These are phyloP conservation scores for Enteromius mattozi DNA, from an alignment of 2,797 vertebrate species.

Conservation along the genomic window DNA sequence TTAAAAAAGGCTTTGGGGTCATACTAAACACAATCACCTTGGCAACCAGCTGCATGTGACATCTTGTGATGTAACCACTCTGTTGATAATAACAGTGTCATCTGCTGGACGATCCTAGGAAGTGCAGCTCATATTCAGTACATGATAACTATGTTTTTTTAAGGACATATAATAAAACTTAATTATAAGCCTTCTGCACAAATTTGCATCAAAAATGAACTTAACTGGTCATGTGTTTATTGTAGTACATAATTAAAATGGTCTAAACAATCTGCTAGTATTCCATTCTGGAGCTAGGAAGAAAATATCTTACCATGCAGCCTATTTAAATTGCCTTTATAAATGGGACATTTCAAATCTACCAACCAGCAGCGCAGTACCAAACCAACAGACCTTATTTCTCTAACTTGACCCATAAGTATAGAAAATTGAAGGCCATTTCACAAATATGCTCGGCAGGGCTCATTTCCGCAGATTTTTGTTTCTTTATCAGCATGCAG, in stretches of 20 bases:
- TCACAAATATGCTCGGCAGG: not conserved
- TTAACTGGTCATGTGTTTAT: not conserved
- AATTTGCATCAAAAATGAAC: not conserved
- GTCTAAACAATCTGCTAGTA: not conserved
- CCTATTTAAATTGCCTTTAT: not conserved
- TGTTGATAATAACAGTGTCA: slow-evolving; percentile 33
- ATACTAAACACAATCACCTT: slow-evolving; percentile 70
- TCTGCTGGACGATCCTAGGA: slow-evolving; percentile 55
- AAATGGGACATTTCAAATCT: not conserved
- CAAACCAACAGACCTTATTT: not conserved
- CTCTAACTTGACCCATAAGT: slow-evolving; percentile 8
- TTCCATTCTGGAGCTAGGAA: not conserved
- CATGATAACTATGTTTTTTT: not conserved
- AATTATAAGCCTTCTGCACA: not conserved
- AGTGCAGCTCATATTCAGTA: not conserved
- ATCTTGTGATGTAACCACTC: slow-evolving; percentile 66
- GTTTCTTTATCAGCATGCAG: not conserved
- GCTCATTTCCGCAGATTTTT: not conserved
- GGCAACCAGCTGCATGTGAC: slow-evolving; percentile 72
- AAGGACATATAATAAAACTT: not conserved
- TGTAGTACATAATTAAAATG: not conserved
- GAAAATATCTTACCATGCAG: not conserved
- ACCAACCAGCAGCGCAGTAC: not conserved
- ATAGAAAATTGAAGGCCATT: not conserved
- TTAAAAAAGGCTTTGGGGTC: slow-evolving; percentile 64